Conservation (phyloP, 2,888 invertebrate genomes). For the Cabera pusaria region DNA sequence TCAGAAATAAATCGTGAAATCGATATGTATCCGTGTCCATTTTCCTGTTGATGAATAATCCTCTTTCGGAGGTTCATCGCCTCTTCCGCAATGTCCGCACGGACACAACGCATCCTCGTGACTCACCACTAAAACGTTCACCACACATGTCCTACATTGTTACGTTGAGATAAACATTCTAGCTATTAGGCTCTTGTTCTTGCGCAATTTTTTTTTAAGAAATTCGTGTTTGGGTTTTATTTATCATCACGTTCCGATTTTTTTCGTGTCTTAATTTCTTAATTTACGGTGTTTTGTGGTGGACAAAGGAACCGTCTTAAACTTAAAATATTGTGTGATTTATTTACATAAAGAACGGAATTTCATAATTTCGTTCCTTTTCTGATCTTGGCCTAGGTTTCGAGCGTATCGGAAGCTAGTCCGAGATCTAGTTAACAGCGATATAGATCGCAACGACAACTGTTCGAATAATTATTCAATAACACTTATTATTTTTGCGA, state of each 20-base stretch:
- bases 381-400: too few relatives aligned
- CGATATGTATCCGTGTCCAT: slow-evolving; percentile 11
- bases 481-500: too few relatives aligned
- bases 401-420: too few relatives aligned
- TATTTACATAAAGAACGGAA: too few relatives aligned
- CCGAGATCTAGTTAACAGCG: too few relatives aligned
- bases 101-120: slow-evolving; percentile 9
- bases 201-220: slow-evolving; percentile 6
- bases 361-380: too few relatives aligned
- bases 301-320: too few relatives aligned
- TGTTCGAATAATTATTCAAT: too few relatives aligned
- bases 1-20: too few relatives aligned
- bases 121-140: slow-evolving; percentile 11
- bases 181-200: slow-evolving; percentile 1
- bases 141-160: slow-evolving; percentile 6
- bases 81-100: slow-evolving; percentile 9
- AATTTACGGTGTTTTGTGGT: too few relatives aligned
- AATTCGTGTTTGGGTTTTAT: slow-evolving; percentile 1
- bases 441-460: too few relatives aligned
- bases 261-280: neutral
- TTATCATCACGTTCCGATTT: neutral
- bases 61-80: slow-evolving; percentile 11
- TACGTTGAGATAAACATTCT: neutral
- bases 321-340: too few relatives aligned
- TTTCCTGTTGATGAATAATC: slow-evolving; percentile 8